Conservation (phyloP, 2,797 vertebrate species). For the Danio kyathit region DNA sequence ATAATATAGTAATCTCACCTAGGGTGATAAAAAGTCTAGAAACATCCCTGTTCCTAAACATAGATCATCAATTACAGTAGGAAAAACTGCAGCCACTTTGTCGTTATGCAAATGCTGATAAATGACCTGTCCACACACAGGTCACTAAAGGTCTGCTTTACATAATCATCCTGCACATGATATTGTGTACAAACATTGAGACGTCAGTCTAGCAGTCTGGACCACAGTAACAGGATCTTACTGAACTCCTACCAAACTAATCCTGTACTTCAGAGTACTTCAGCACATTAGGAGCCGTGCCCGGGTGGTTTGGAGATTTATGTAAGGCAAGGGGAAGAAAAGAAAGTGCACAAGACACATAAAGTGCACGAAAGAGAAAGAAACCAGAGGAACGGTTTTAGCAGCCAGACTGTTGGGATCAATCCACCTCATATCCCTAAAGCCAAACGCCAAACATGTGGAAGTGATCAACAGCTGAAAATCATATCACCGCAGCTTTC, state of each 20-base stretch:
- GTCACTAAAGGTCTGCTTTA: conserved; percentile 61
- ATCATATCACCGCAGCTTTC: conserved; percentile 34
- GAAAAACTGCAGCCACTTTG: conserved; percentile 58
- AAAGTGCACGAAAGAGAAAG: conserved; percentile 4
- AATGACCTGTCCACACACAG: conserved; percentile 57
- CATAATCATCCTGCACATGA: conserved; percentile 57
- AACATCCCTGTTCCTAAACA: conserved; percentile 1
- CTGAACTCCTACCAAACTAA: conserved; percentile 36
- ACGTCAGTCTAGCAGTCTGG: conserved; percentile 3
- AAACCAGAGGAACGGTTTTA: conserved; percentile 44
- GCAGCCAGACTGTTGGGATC: conserved; percentile 67
- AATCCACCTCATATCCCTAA: conserved; percentile 65
- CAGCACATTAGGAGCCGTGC: conserved; percentile 35
- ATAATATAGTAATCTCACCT: too few species aligned
- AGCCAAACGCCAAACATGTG: conserved; percentile 74
- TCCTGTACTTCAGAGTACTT: conserved; percentile 33
- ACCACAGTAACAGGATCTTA: neutral
- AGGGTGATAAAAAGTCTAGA: too few species aligned
- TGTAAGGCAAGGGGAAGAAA: conserved; percentile 13
- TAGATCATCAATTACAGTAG: conserved; percentile 54
- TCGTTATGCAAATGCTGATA: conserved; percentile 59
- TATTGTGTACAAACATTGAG: conserved; percentile 47
- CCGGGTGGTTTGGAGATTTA: conserved; percentile 22
- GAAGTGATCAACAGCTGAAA: conserved; percentile 71
- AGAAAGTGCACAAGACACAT: conserved; percentile 1